These are phyloP conservation scores for Tyria jacobaeae DNA, from an alignment of 2,888 invertebrate species.

Conservation along the genomic window DNA sequence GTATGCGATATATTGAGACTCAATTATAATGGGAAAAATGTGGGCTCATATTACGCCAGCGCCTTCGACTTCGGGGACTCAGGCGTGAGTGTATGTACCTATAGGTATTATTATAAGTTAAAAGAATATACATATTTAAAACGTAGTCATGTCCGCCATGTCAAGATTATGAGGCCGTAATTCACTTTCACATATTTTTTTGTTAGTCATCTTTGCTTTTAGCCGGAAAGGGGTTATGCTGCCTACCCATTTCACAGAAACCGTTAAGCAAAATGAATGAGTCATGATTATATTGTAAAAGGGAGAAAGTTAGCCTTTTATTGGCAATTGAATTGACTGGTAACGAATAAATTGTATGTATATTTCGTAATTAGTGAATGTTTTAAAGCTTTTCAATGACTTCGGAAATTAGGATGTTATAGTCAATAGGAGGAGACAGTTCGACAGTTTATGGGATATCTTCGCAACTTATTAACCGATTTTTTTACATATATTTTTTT, in stretches of 20 bases:
- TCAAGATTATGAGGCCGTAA: not conserved
- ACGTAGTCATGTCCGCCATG: not conserved
- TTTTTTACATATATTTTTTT: too few species aligned
- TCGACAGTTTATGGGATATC: too few species aligned
- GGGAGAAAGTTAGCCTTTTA: constrained; percentile 3
- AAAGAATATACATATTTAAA: not conserved
- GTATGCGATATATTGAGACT: too few species aligned
- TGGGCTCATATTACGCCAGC: too few species aligned
- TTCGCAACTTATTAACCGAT: too few species aligned
- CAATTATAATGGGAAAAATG: too few species aligned
- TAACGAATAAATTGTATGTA: not conserved
- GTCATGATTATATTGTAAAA: constrained; percentile 5
- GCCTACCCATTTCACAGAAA: constrained; percentile 5
- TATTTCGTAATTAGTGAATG: not conserved
- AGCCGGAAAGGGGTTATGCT: not conserved
- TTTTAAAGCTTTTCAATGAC: too few species aligned
- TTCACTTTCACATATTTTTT: constrained; percentile 8
- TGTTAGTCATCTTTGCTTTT: constrained; percentile 7
- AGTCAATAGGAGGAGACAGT: too few species aligned
- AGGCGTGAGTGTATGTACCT: too few species aligned
- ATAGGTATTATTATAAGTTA: too few species aligned
- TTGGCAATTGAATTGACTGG: not conserved
- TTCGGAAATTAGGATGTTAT: too few species aligned
- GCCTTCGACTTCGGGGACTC: too few species aligned
- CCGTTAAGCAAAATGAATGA: constrained; percentile 3